Evolutionary conservation across 2,113 vertebrate species (phyloP).

Genomic region (Malurus melanocephalus): DNA sequence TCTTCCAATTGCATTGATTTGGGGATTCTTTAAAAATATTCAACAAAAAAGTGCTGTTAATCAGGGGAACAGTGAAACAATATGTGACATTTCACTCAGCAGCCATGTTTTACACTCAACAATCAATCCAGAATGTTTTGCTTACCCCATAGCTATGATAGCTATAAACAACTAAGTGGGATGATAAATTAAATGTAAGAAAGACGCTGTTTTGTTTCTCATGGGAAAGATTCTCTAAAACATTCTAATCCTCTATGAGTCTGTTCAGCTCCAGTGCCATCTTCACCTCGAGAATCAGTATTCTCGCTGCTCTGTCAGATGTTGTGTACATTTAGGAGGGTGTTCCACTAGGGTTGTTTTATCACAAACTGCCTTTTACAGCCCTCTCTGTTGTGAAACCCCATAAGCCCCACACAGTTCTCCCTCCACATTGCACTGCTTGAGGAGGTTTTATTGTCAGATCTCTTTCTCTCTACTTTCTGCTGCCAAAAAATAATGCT

Average conservation of each 20-base stretch:
- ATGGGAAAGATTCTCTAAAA: background rate
- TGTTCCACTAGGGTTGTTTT: background rate
- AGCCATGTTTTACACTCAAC: background rate
- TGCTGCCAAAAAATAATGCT: background rate
- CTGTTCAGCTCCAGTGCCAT: background rate
- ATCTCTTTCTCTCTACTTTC: background rate
- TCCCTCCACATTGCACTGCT: background rate
- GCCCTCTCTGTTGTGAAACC: background rate
- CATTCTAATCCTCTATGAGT: background rate
- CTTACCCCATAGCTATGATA: background rate
- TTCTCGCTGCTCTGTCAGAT: background rate
- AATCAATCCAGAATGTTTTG: background rate
- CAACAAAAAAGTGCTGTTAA: background rate
- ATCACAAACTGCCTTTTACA: background rate
- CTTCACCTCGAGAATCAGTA: background rate
- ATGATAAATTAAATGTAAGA: background rate
- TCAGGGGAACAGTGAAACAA: background rate
- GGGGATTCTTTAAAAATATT: background rate
- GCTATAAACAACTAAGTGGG: background rate
- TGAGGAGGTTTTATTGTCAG: background rate
- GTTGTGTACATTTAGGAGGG: background rate
- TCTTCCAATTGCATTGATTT: background rate
- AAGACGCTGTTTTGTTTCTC: background rate
- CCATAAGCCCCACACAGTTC: background rate
- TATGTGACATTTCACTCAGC: background rate